Base-by-base conservation (phyloP, 2,888 invertebrate genomes). In the Tenthredo mesomela region DNA sequence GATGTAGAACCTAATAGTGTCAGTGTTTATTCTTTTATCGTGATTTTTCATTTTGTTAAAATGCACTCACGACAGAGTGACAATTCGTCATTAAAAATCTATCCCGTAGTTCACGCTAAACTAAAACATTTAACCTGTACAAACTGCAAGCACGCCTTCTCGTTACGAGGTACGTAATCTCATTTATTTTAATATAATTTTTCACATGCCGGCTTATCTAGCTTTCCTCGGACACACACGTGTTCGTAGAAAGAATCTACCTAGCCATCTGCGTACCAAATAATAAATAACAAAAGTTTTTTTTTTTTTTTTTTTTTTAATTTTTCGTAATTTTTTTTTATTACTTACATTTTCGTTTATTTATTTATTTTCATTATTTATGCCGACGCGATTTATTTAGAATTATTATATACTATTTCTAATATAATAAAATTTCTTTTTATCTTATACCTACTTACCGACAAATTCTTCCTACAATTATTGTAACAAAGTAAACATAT, bases 61-160 rank as follows among this genome's bases (percentile, higher is more conserved):
- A 77, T 50, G 77, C 33, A 5, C 3, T 77, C 33, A 3, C 18
- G 33, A 3, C 77, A 54, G 18, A 54, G 77, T 77, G 77, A 50
- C 50, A 54, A 77, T 54, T 54, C 29, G 29, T 29, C n/a, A 10
- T 9, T 54, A 29, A 77, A 77, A 77, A 77, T 77, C 18, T 0
- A 77, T 54, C 54, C 77, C 50, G 18, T 77, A 29, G 50, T 77
- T 50, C 29, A 82, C 1, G 88, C 87, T 5, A 90, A 89, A 71
- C 40, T 88, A 7, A 88, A 87, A 70, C 90, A 92, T 21, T 85
- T 91, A 5, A 70, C 61, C 6, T 92, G 91, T 40, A 78, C 86
- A 18, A 84, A 86, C 3, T 92, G 92, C 87, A 88, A 87, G 65
- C 88, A 85, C 43, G 86, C 86, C 2, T 92, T 92, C 71, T 86